Percentiles rank a stretch among this genome's conserved stretches.
Conservation (phyloP, 2,113 vertebrate species). For the Cephalopterus ornatus region DNA sequence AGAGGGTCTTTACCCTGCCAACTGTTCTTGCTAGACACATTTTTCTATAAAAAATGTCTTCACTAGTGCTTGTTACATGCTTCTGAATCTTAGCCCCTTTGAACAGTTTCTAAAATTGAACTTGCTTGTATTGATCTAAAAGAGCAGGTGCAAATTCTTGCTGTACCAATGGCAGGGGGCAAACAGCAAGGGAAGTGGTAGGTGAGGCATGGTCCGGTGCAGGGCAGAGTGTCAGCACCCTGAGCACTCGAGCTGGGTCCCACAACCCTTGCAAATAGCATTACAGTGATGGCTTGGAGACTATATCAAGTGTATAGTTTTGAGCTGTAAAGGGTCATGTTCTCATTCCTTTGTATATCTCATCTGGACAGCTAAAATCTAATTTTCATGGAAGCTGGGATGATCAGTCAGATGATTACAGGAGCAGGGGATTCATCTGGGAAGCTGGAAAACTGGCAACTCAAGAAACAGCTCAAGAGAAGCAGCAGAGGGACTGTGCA, state of each 20-base stretch:
- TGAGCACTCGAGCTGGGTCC: not conserved
- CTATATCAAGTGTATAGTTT: not conserved
- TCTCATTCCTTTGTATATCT: not conserved
- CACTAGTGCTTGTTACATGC: not conserved
- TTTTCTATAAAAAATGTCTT: not conserved
- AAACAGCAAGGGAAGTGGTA: not conserved
- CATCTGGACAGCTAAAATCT: not conserved
- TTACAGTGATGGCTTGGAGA: not conserved
- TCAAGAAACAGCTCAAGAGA: not conserved
- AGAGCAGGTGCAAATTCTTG: not conserved
- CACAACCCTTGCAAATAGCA: not conserved
- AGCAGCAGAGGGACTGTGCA: not conserved
- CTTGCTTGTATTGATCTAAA: not conserved
- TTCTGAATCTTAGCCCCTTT: not conserved
- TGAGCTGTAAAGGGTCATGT: not conserved
- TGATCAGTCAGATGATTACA: not conserved
- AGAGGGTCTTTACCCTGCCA: not conserved
- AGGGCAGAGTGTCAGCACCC: not conserved
- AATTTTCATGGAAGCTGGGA: not conserved
- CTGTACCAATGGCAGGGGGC: not conserved
- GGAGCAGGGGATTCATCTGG: not conserved
- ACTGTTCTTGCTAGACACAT: not conserved
- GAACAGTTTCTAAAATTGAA: not conserved
- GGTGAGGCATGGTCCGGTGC: not conserved
- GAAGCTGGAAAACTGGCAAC: not conserved